phyloP scores from a whole-genome alignment of 2,113 vertebrate genomes.

The Stegostoma tigrinum region DNA sequence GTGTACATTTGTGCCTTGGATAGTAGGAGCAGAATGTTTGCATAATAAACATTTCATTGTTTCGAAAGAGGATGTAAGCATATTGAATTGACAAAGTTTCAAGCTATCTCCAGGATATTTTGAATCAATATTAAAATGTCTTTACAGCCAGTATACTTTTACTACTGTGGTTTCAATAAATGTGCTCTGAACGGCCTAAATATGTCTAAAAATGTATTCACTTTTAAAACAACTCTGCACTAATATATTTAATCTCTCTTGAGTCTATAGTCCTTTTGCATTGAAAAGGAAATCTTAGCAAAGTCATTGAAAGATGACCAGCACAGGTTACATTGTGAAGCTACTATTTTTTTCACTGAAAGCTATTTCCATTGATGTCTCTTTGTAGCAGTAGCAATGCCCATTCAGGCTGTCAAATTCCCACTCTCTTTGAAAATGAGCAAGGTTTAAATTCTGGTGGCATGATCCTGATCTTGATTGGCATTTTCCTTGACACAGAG shows the following conservation, averaged over 20 bases:
- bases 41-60: slow-evolving; percentile 16
- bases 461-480: slow-evolving; percentile 22
- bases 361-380: neutral
- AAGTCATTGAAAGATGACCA: neutral
- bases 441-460: neutral
- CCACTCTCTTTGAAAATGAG: neutral
- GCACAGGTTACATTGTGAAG: neutral
- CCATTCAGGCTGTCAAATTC: neutral
- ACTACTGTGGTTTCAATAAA: neutral
- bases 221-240: neutral
- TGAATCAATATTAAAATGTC: neutral
- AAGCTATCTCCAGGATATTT: neutral
- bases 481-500: neutral
- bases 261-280: neutral
- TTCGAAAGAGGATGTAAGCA: neutral
- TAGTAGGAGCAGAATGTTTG: slow-evolving; percentile 16
- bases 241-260: neutral
- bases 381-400: neutral
- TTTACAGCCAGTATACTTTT: neutral
- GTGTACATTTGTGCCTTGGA: neutral
- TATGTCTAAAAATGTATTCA: slow-evolving; percentile 15
- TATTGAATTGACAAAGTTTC: neutral
- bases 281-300: neutral
- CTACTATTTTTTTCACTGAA: neutral
- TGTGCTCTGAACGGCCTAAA: neutral